Base-by-base conservation (phyloP, 2,888 invertebrate genomes). In the Synanthedon tipuliformis region DNA sequence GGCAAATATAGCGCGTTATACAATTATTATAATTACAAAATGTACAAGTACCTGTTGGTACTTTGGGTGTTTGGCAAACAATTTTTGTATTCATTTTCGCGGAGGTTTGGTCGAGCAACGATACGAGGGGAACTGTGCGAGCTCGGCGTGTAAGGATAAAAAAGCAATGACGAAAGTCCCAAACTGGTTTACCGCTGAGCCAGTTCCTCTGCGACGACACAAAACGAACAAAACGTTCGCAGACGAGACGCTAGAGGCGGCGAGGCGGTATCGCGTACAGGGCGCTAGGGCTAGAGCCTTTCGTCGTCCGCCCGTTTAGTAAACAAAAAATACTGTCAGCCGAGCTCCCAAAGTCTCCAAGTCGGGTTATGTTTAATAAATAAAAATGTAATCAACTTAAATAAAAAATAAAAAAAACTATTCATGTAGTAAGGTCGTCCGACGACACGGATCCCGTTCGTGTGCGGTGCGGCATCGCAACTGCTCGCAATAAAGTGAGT, bases 381-480 rank as follows among this genome's bases (percentile, higher is more conserved):
- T 34, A 34, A 34, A 23, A 34, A 34, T 34, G 34, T 8, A 10
- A 10, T 10, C 34, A 34, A 34, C 10, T 34, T 34, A 34, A 34
- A 34, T 34, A 10, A 34, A 34, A 34, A n/a, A n/a, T n/a, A n/a
- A n/a, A 34, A 10, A 34, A 34, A 34, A 34, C 27, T 34, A 34
- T 34, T 34, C 2, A 10, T 34, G 34, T 10, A 34, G 10, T 34
- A 34, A 34, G 34, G 8, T 34, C 34, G 10, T 75, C 34, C 80
- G 76, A 73, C 74, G 81, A 81, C 83, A 81, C 79, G 71, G 73
- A 77, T 75, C 82, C 72, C 83, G 81, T 78, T 78, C 77, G 83
- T 73, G 70, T 80, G 86, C 85, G 83, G 83, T 83, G 86, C 81
- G 81, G 78, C 77, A 71, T 81, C 80, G 78, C 78, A 77, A 75